phyloP scores from a whole-genome alignment of 2,888 invertebrate species.

The Oscheius sp. region DNA sequence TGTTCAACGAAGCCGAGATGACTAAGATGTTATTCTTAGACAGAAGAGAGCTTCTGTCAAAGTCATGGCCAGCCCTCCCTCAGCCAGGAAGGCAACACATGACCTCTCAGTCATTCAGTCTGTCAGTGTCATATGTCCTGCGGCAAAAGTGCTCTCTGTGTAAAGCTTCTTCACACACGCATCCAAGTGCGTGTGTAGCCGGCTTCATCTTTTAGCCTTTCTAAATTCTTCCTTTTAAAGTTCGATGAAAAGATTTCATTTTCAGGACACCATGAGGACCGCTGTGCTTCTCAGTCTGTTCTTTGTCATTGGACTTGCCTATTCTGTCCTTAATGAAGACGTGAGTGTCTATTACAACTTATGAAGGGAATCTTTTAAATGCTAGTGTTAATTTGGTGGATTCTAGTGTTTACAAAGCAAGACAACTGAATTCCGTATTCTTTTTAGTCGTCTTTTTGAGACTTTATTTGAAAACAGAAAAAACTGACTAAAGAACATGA shows the following conservation, averaged over 20 bases:
- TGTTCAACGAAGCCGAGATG: no score
- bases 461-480: no score
- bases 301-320: slow-evolving; percentile 21
- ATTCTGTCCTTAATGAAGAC: slow-evolving; percentile 13
- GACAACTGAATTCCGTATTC: no score
- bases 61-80: slow-evolving; percentile 21
- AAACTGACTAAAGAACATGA: background rate
- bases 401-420: background rate
- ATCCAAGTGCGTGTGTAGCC: slow-evolving; percentile 23
- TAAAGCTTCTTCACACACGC: slow-evolving; percentile 27
- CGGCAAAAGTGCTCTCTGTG: slow-evolving; percentile 31
- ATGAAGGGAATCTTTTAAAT: no score
- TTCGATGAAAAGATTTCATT: background rate
- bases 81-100: slow-evolving; percentile 32
- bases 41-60: background rate
- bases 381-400: background rate
- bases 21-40: no score
- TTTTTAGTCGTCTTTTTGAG: no score
- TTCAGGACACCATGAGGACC: slow-evolving; percentile 23
- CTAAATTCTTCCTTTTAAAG: background rate
- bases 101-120: background rate
- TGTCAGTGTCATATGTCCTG: slow-evolving; percentile 30
- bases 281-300: slow-evolving; percentile 14
- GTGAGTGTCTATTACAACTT: background rate
- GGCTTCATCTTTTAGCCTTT: background rate